Evolutionary conservation across 1,140 invertebrate species (phyloP), one percentile per base, ranked within the genome.

Genomic region (Pentalonia nigronervosa): DNA sequence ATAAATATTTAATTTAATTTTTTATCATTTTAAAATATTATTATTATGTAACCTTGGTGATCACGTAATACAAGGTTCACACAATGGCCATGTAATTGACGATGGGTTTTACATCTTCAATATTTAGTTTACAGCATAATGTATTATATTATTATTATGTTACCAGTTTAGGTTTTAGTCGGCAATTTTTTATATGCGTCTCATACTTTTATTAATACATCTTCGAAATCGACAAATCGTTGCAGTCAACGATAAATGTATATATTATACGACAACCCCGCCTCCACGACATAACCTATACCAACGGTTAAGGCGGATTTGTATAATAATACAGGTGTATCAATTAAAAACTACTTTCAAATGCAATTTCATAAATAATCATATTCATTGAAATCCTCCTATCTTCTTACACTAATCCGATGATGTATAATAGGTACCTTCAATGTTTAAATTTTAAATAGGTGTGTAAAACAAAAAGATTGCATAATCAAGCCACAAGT

Each of bases 301-400:
- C 14, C 60, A n/a, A n/a, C 14, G 30, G 11, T 76, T 76, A 76
- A 76, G n/a, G n/a, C 6, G 60, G 30, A n/a, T 76, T n/a, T 17
- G 30, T 76, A 76, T n/a, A 76, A n/a, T 76, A 53, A 6, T 53
- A 76, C 30, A 76, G 30, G n/a, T 34, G 30, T 76, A n/a, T 76
- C 60, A 34, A 76, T n/a, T 76, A 76, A 76, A 30, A 76, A 76
- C 60, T n/a, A 76, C 60, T 76, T 76, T 76, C 60, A 76, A 76
- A 76, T 76, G 6, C 14, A 76, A 76, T 76, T 76, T 76, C 60
- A 76, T 76, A 76, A 76, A 76, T 76, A 7, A n/a, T 17, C 60
- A 76, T n/a, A 76, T 76, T 76, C 60, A 76, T 76, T 17, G 60
- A 14, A 6, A 76, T 76, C 60, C 60, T n/a, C 60, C 60, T n/a